Conservation (phyloP, 2,113 vertebrate species). For the Anguilla rostrata region DNA sequence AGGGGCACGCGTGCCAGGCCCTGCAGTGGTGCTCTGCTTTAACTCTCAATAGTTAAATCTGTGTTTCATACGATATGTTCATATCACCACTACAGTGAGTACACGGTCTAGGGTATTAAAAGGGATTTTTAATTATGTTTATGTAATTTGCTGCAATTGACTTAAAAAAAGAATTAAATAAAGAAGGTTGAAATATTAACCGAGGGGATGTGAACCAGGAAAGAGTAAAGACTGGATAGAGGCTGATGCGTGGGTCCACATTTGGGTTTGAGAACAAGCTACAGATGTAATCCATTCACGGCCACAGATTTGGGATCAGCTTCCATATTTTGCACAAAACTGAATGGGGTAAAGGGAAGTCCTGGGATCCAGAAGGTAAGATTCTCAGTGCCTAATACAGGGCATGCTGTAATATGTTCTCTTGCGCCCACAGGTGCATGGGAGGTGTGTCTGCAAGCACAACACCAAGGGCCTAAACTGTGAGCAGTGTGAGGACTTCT, state of each 20-base stretch:
- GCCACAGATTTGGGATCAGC: background rate
- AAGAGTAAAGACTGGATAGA: background rate
- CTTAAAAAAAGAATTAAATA: background rate
- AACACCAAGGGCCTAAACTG: conserved; percentile 80
- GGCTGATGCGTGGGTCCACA: background rate
- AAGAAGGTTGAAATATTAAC: background rate
- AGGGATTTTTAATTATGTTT: background rate
- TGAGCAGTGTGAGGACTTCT: conserved; percentile 72
- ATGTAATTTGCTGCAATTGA: background rate
- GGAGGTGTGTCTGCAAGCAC: conserved; percentile 79
- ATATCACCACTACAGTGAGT: background rate
- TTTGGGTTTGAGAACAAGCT: background rate
- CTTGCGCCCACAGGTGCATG: conserved; percentile 66
- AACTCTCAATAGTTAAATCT: background rate
- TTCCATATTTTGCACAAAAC: background rate
- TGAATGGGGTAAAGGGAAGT: background rate
- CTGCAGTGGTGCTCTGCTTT: background rate
- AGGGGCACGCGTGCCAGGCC: rapidly evolving
- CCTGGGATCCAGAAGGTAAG: background rate
- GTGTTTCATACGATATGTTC: background rate
- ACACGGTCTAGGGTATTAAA: background rate
- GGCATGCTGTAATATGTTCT: rapidly evolving
- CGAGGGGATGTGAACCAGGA: background rate
- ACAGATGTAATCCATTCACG: background rate
- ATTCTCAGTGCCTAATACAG: background rate